Evolutionary conservation across 1,140 invertebrate genomes (phyloP), one percentile per base, ranked within the genome.

Genomic region (Nasonia vitripennis): DNA sequence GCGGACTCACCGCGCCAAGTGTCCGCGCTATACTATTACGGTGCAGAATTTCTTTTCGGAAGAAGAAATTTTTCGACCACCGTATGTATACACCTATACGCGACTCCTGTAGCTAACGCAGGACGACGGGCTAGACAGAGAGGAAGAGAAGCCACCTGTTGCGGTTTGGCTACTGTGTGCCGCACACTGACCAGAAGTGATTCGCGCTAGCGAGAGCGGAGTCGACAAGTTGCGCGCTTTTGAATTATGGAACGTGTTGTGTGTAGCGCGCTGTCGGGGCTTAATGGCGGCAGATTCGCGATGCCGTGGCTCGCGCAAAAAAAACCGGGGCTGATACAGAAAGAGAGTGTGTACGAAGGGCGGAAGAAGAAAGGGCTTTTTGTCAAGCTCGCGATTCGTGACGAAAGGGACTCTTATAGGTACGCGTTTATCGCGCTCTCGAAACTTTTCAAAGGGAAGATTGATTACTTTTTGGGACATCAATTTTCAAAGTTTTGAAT

Each of bases 211-310:
- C 88, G 88, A 81, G 88, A 89, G 87, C n/a, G 89, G 87, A 86
- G 88, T 87, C 87, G 87, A 82, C 86, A 80, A 88, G 87, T 87
- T 86, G 84, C 84, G 78, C 86, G 87, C 83, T 84, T 83, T 85
- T 89, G 88, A 91, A 91, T 91, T 89, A 91, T 90, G 87, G 87
- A 90, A 90, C 88, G 84, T 85, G 82, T 84, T 75, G 81, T 79
- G 45, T 10, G 34, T 14, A 55, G 55, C 55, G 55, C 55, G 17
- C 75, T 77, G 45, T 12, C 23, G 68, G 45, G 11, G 45, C 81
- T 82, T 80, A 80, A 79, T 81, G 31, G 84, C 14, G 37, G 17
- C 55, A 62, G 71, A 62, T 68, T 68, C 45, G 10, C 41, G 78
- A 68, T 23, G 51, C 41, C 12, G 74, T 27, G 41, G 41, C 41